A percentile compares a stretch with the other conserved stretches of the same genome.
Conservation (phyloP, 2,113 vertebrate genomes). For the Cryptotis parvus region DNA sequence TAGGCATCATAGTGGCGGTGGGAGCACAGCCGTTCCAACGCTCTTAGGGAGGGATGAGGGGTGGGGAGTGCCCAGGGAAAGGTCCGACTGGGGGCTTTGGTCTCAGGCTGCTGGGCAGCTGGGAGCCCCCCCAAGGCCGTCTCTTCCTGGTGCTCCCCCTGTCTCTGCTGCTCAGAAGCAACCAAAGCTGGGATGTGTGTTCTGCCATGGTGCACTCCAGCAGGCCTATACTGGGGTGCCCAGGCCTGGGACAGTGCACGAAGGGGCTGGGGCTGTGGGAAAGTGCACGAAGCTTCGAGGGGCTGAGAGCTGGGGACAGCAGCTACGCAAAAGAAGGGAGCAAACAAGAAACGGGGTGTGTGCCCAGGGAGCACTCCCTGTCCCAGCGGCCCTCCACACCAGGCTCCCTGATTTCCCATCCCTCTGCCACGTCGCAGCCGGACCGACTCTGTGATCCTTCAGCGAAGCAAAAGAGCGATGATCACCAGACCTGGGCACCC, state of each 20-base stretch:
- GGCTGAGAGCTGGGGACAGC: not conserved
- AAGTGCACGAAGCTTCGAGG: not conserved
- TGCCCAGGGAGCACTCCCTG: not conserved
- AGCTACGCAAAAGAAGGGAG: not conserved
- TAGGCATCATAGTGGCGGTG: not conserved
- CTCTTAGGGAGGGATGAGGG: not conserved
- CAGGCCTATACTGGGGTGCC: rapidly evolving
- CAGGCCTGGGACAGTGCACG: not conserved
- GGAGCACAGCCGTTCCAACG: no score
- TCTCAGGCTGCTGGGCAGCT: not conserved
- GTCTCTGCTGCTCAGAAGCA: slow-evolving; percentile 61
- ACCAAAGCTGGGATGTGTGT: slow-evolving; percentile 54
- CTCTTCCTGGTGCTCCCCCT: slow-evolving; percentile 64
- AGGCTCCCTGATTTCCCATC: no score
- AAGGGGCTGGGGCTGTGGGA: no score
- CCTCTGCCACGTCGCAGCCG: no score
- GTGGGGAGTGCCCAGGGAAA: not conserved
- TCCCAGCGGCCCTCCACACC: not conserved
- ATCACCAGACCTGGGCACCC: no score
- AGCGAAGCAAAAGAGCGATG: no score
- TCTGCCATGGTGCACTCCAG: not conserved
- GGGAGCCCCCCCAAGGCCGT: slow-evolving; percentile 42
- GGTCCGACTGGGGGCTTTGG: not conserved
- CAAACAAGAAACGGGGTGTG: no score
- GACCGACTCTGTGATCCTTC: no score